Evolutionary conservation across 2,888 invertebrate species (phyloP), one percentile per base, ranked within the genome.

Genomic region (Lamellibrachia columna): DNA sequence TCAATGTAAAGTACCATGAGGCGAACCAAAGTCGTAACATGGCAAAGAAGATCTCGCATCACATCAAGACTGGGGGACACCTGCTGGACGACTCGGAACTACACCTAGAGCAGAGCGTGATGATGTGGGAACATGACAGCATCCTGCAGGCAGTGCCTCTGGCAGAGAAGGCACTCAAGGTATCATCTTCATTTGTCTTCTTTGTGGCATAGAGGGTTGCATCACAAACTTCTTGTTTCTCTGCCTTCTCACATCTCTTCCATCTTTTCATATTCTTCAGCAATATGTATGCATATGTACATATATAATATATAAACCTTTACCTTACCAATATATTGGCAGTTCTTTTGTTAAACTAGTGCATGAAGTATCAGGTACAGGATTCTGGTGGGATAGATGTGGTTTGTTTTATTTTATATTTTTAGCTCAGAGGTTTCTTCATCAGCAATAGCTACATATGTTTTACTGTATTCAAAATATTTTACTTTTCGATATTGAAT

Each of bases 61-160:
- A 95, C 92, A 95, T 96, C 52, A 94, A 95, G 91, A 94, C 96
- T 94, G 96, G 96, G 53, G 94, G 95, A 94, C 94, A 95, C 91
- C 92, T 95, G 15, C 90, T 96, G 7, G 94, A 95, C 91, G 94
- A 95, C 92, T 95, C 95, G 0, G 95, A 94, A 90, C 75, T 95
- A 53, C 94, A 94, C 92, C 93, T 94, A 22, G 95, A 95, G 92
- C 93, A 95, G 75, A 95, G 95, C 91, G 93, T 94, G 92, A 94
- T 95, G 94, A 93, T 95, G 93, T 92, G 95, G 52, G 95, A 96
- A 92, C 94, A 95, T 53, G 96, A 96, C 7, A 95, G 95, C 22
- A 93, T 95, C n/a, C 94, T 94, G 28, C 94, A 95, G 53, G 94
- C 95, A n/a, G 94, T 94, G 93, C 93, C 94, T 53, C 96, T 95